phyloP scores from a whole-genome alignment of 2,113 vertebrate genomes.

The Hyperoodon ampullatus region DNA sequence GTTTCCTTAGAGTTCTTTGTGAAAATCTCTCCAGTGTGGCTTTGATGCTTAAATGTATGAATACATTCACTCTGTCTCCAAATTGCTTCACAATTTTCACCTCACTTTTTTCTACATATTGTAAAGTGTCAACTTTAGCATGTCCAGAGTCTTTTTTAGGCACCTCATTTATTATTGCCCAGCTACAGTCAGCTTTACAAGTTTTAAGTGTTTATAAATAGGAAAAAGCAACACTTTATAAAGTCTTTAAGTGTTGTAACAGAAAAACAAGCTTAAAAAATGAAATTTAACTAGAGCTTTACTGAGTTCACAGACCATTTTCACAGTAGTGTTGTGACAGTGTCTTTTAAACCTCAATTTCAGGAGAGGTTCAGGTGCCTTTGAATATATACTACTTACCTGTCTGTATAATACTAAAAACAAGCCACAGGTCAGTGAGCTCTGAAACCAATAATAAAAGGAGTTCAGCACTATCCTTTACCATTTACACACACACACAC shows the following conservation, averaged over 20 bases:
- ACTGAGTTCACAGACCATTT: not conserved
- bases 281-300: not conserved
- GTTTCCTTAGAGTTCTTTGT: constrained; percentile 47
- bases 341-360: not conserved
- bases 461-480: not conserved
- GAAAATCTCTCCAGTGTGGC: constrained; percentile 21
- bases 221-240: not conserved
- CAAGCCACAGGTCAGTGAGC: not conserved
- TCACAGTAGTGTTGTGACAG: not conserved
- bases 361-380: not conserved
- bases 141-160: not conserved
- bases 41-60: constrained; percentile 24
- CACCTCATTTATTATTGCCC: not conserved
- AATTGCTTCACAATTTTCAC: constrained; percentile 33
- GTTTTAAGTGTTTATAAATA: constrained; percentile 23
- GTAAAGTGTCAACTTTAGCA: not conserved
- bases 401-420: not conserved
- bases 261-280: constrained; percentile 29
- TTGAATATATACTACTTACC: not conserved
- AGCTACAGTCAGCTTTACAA: not conserved
- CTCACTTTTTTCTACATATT: not conserved
- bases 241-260: not conserved
- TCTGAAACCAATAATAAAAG: constrained; percentile 1
- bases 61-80: not conserved
- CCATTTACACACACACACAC: not conserved